Evolutionary conservation across 1,140 invertebrate genomes (phyloP), one percentile per base, ranked within the genome.

Genomic region (Brachionus calyciflorus): DNA sequence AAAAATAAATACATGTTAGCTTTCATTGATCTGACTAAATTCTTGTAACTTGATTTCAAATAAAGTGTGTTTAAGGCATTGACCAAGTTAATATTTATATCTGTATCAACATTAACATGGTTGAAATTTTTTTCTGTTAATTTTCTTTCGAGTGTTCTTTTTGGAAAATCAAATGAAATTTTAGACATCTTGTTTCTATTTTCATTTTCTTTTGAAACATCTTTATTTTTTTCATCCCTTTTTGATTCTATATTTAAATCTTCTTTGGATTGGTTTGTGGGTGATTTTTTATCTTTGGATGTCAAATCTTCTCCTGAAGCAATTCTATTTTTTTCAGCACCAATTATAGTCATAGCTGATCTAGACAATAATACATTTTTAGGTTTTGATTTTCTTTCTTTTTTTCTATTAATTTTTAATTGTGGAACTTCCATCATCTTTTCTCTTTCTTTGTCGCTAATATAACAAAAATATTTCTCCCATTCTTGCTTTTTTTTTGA

Each of bases 391-490:
- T 9, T 9, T 60, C 37, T 60, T n/a, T 17, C 6, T 14, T 5
- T 33, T n/a, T 19, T 19, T 33, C 37, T 60, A 17, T 60, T 60
- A 30, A 5, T 7, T 19, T 26, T 9, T 17, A 60, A 33, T 19
- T 60, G 17, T 60, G 55, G 55, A 17, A 60, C 33, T 60, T 60
- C 19, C 55, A 60, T 40, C 55, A 60, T 60, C 37, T 33, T 6
- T 37, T 60, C 55, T 19, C 55, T 60, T 37, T 60, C 55, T 60
- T 60, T 60, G 3, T 60, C 55, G 37, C 19, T 60, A 33, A 60
- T 60, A 9, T 60, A 60, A n/a, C 55, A 60, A 60, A 60, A 60
- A 37, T 60, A 60, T 60, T 60, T 60, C 37, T 60, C 55, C 55
- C 55, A 60, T 30, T 60, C 55, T n/a, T 60, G 55, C 37, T 37